Base-by-base conservation (phyloP, 2,888 invertebrate species). In the Creontiades dilutus region DNA sequence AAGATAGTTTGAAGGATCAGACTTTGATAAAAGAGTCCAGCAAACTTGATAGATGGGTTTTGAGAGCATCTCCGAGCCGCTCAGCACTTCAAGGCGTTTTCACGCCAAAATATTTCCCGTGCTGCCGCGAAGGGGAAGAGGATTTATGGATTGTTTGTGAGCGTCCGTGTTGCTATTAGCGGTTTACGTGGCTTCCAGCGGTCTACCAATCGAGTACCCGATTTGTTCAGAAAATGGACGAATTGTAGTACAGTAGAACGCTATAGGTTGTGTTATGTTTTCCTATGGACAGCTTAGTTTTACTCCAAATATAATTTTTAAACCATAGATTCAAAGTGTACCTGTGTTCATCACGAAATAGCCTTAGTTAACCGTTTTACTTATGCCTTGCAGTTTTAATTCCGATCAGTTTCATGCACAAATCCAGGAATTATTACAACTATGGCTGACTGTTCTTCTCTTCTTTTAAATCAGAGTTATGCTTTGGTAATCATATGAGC, bases 141-240 rank as follows among this genome's bases (percentile, higher is more conserved):
- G 61, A 89, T 89, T 89, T 89, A 89, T 89, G 89, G 89, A 89
- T 61, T 89, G 89, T 82, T 89, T 61, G 68, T n/a, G 14, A 48
- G 82, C 37, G 61, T 89, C 82, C 89, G 89, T 89, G 89, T 57
- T 14, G 89, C 82, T 82, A 89, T 89, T 89, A 89, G 89, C 89
- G 7, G 82, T 12, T 27, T 89, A 89, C 89, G 89, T 89, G 89
- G 89, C 48, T 81, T 52, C 27, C 16, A 12, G 16, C 75, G 14
- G 37, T 61, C 68, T 68, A 68, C 23, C 68, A 23, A 68, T 23
- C 68, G 68, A 68, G 23, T 68, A 23, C 1, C 68, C 61, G n/a
- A n/a, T n/a, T n/a, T n/a, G n/a, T n/a, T n/a, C 3, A 37, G 37
- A 37, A 37, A 37, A 37, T 37, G 37, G 37, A 37, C 37, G 37